phyloP scores from a whole-genome alignment of 1,140 invertebrate species.

The Hypsibius dujardini region DNA sequence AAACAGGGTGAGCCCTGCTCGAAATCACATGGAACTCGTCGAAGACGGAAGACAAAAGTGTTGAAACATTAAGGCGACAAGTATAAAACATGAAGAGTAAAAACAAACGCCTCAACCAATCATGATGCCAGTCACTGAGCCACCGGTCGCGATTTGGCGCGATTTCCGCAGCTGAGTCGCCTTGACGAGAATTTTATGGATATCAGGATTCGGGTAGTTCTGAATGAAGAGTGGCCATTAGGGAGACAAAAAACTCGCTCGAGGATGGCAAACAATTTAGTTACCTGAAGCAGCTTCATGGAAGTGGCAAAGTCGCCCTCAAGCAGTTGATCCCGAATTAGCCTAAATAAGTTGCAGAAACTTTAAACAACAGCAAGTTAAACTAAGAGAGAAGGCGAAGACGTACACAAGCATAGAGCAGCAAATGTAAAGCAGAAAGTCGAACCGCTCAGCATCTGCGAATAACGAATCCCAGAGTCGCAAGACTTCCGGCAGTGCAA shows the following conservation, averaged over 20 bases:
- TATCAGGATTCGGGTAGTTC: constrained; percentile 8
- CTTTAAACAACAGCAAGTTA: constrained; percentile 16
- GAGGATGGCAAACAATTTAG: constrained; percentile 19
- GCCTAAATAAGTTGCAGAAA: constrained; percentile 38
- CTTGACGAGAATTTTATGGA: not conserved
- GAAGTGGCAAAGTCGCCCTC: constrained; percentile 70
- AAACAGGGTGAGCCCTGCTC: too few species aligned
- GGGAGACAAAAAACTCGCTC: not conserved
- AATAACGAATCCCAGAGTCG: constrained; percentile 89
- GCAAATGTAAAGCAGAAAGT: constrained; percentile 74
- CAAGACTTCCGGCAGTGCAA: constrained; percentile 81
- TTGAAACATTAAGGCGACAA: constrained; percentile 5
- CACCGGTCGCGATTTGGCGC: not conserved
- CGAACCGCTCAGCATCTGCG: constrained; percentile 66
- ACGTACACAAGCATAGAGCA: constrained; percentile 91
- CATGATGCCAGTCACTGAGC: not conserved
- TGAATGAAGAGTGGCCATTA: not conserved
- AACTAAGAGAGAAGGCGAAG: constrained; percentile 20
- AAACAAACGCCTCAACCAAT: not conserved
- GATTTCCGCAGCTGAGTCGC: not conserved
- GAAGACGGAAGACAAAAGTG: not conserved
- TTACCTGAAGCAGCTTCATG: constrained; percentile 71
- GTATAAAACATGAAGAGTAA: not conserved
- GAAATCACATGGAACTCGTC: too few species aligned
- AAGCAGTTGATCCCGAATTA: constrained; percentile 59